Evolutionary conservation across 2,888 invertebrate species (phyloP), one percentile per base, ranked within the genome.

Genomic region (Bellardia bayeri): DNA sequence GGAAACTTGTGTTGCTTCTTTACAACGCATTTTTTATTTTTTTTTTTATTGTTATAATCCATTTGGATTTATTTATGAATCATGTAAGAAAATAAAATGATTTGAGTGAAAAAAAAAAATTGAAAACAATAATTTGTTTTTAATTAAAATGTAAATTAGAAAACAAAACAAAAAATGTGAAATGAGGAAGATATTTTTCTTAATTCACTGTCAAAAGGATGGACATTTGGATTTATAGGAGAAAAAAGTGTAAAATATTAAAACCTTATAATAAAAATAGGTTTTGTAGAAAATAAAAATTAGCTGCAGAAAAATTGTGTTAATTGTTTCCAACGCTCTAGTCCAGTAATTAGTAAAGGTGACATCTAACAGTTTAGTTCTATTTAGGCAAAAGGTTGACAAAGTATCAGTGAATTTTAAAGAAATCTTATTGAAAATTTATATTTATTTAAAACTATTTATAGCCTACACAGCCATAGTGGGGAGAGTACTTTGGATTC

Each of bases 1-100:
- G 82, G 74, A 83, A 83, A 78, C 63, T 63, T 69, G 61, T 76
- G 54, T 69, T 58, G n/a, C 51, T 66, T 69, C 16, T 68, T 63
- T 49, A 1, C 45, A 49, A 13, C 33, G 13, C 33, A 56, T 58
- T 78, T 78, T 78, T 84, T 79, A 69, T 87, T 87, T 23, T 23
- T 23, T 23, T 23, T 23, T 78, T 84, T 79, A 69, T 87, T 87
- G 79, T 85, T 82, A 64, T 80, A 87, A 85, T 79, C 82, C 87
- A 85, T 85, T 79, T 85, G 84, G 79, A 80, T 79, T 78, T 82
- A 54, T 49, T 84, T 84, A 74, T 87, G 74, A 87, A 82, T 82
- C 79, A 79, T 82, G 16, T 68, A 56, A 66, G 54, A 45, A 75
- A 56, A 58, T 54, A 37, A 71, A 85, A 81, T 83, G 33, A 74